Evolutionary conservation across 2,113 vertebrate species (phyloP), one percentile per base, ranked within the genome.

Genomic region (Noctilio leporinus): DNA sequence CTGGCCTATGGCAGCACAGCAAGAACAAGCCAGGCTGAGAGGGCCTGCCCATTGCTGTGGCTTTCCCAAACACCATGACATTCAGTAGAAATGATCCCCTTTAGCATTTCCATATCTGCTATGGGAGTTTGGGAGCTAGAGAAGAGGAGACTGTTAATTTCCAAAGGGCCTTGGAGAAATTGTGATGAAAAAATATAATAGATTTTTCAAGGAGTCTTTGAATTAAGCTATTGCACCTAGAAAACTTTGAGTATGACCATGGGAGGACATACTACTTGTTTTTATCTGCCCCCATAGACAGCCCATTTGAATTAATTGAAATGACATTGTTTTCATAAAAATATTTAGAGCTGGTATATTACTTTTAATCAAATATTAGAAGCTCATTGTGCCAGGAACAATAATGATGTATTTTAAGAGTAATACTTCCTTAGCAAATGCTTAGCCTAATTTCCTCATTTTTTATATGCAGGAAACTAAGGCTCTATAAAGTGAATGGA

Each of bases 351-450:
- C 24, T 24, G 28, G 24, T 33, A 7, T 87, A 84, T 92, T 64
- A 43, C 30, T 92, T 95, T 92, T 57, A 94, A 90, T 76, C 51
- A 96, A 91, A 65, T 43, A 91, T 47, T 76, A 67, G 38, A 93
- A 67, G 26, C 49, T 78, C 59, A 69, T 87, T 76, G 92, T 95
- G 76, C 35, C 69, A 65, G 62, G 10, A 92, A 91, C 26, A 88
- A 84, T n/a, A 70, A 51, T 62, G 92, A 22, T 28, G 22, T 72
- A 47, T 92, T 94, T 90, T 94, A 59, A 95, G 93, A 70, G 85
- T 77, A 77, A 70, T 43, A 24, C 28, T 81, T 84, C 67, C n/a
- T 87, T 15, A 75, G 49, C 45, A 84, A 80, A 81, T 20, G 55
- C 19, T 28, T 51, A 43, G 38, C 84, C 22, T n/a, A 93, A 82